phyloP scores from a whole-genome alignment of 1,140 invertebrate species.

The Limonius californicus region DNA sequence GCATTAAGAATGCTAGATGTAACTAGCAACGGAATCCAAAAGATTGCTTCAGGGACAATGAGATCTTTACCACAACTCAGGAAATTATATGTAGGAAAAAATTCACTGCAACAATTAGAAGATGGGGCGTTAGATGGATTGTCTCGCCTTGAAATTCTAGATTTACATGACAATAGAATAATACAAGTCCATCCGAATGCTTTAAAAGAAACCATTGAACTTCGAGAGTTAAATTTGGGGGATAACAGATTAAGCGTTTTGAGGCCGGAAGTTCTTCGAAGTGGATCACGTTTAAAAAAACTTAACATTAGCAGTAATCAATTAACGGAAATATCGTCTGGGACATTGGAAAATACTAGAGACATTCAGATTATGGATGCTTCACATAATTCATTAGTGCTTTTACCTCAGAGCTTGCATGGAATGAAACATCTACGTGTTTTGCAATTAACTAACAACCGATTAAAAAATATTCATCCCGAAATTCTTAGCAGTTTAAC shows the following conservation, averaged over 20 bases:
- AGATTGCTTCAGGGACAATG: conserved; percentile 61
- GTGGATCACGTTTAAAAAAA: conserved; percentile 59
- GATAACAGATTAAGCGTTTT: conserved; percentile 73
- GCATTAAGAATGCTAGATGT: conserved; percentile 69
- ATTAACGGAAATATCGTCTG: conserved; percentile 62
- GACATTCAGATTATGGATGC: conserved; percentile 70
- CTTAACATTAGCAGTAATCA: conserved; percentile 77
- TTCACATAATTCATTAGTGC: conserved; percentile 71
- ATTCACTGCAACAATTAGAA: conserved; percentile 67
- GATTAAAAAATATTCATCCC: conserved; percentile 65
- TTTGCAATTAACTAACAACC: conserved; percentile 77
- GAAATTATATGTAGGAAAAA: conserved; percentile 72
- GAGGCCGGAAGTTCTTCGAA: conserved; percentile 62
- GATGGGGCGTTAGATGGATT: conserved; percentile 67
- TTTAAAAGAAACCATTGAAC: conserved; percentile 58
- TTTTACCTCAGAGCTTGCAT: conserved; percentile 67
- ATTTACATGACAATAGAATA: conserved; percentile 72
- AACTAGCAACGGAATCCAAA: conserved; percentile 71
- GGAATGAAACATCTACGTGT: conserved; percentile 62
- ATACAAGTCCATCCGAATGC: conserved; percentile 62
- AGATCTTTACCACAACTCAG: conserved; percentile 65
- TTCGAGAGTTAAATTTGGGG: conserved; percentile 68
- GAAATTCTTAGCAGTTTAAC: conserved; percentile 64
- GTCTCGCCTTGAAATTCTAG: conserved; percentile 67
- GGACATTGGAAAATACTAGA: conserved; percentile 61